Evolutionary conservation across 2,113 vertebrate species (phyloP).

Genomic region (Lepus timidus): DNA sequence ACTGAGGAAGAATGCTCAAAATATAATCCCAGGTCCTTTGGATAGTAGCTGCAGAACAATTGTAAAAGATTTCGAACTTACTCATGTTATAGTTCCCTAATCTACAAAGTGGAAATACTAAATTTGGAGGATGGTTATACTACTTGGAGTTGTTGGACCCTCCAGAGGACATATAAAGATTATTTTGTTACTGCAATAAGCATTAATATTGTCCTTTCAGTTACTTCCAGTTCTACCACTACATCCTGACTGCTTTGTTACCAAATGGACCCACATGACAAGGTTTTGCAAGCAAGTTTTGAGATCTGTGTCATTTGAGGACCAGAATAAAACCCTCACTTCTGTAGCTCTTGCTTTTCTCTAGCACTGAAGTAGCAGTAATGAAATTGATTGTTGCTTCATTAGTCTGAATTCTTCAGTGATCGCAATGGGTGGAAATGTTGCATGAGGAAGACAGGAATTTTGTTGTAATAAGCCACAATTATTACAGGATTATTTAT

Average conservation of each 20-base stretch:
- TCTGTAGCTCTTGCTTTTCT: background rate
- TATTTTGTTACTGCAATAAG: background rate
- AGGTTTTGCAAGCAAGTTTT: conserved; percentile 2
- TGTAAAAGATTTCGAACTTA: background rate
- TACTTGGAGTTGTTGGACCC: background rate
- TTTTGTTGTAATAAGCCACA: background rate
- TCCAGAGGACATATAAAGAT: background rate
- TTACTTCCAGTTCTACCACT: background rate
- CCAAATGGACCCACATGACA: background rate
- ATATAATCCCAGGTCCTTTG: background rate
- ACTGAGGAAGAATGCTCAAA: background rate
- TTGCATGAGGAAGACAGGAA: background rate
- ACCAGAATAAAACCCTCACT: background rate
- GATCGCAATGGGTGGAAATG: background rate
- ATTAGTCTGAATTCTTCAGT: background rate
- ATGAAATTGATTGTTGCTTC: background rate
- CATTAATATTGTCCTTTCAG: background rate
- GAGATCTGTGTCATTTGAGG: background rate
- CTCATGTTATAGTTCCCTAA: background rate
- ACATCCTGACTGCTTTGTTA: background rate
- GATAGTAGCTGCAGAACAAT: background rate
- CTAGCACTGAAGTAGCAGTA: background rate
- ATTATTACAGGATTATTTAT: background rate
- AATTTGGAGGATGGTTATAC: background rate
- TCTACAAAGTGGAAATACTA: background rate